Evolutionary conservation across 2,888 invertebrate species (phyloP).

Genomic region (Apotomis turbidana): DNA sequence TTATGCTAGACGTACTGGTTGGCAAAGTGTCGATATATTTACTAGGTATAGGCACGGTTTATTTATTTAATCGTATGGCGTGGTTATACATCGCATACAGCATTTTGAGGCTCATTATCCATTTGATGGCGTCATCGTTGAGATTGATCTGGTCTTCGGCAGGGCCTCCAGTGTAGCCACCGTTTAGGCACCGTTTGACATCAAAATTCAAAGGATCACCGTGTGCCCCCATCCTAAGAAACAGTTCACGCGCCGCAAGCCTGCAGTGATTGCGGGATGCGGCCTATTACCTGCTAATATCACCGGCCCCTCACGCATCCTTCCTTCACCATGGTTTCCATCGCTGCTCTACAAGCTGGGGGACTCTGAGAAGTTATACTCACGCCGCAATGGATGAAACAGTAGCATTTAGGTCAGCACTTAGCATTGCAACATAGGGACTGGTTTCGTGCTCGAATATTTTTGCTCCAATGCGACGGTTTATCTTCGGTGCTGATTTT

Average conservation of each 20-base stretch:
- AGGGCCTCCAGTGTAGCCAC: too few relatives aligned
- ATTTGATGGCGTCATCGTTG: too few relatives aligned
- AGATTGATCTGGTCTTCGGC: too few relatives aligned
- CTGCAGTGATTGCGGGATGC: constrained; percentile 77
- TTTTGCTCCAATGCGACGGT: background rate
- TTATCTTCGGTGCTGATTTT: too few relatives aligned
- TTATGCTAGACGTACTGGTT: too few relatives aligned
- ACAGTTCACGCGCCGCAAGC: constrained; percentile 71
- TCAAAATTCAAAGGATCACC: constrained; percentile 28
- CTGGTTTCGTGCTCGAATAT: background rate
- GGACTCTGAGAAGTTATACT: background rate
- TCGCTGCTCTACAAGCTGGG: background rate
- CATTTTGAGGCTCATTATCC: too few relatives aligned
- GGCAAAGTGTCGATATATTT: too few relatives aligned
- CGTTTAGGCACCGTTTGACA: too few relatives aligned
- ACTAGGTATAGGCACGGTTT: too few relatives aligned
- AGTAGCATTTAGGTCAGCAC: constrained; percentile 22
- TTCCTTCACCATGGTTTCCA: constrained; percentile 18
- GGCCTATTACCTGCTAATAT: constrained; percentile 64
- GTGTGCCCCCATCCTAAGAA: constrained; percentile 54
- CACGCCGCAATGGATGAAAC: constrained; percentile 13
- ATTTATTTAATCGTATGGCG: too few relatives aligned
- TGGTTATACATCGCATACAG: too few relatives aligned
- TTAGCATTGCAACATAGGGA: background rate
- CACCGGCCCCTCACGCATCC: constrained; percentile 49